Conservation (phyloP, 2,888 invertebrate genomes). For the Matsumyia berberina region DNA sequence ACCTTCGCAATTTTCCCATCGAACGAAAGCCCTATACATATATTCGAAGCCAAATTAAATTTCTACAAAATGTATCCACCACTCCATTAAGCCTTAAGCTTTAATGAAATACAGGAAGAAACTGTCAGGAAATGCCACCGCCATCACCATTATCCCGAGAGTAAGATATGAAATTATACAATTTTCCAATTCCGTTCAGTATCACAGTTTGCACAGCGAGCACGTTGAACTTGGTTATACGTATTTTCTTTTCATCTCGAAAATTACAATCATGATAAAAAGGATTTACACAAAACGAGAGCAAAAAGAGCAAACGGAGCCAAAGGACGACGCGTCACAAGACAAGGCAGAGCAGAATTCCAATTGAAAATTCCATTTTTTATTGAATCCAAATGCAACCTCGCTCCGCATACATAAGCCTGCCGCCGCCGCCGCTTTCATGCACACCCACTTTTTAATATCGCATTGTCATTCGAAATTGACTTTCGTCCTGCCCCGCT, state of each 20-base stretch:
- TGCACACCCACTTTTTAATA: conserved; percentile 66
- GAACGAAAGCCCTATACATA: no score
- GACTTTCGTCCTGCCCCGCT: conserved; percentile 44
- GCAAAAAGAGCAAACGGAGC: conserved; percentile 1
- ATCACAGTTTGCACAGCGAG: conserved; percentile 5
- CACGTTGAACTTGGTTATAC: conserved; percentile 35
- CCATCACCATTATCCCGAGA: neutral
- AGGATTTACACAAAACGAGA: conserved; percentile 25
- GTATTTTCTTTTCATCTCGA: conserved; percentile 54
- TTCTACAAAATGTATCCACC: neutral
- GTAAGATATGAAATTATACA: conserved; percentile 17
- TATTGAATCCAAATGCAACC: conserved; percentile 70
- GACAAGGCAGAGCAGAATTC: conserved; percentile 45
- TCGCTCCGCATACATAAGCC: conserved; percentile 8
- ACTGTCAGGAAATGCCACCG: neutral
- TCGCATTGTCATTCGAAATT: conserved; percentile 74
- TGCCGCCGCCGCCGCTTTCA: conserved; percentile 15
- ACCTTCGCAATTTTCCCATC: no score
- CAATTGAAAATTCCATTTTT: conserved; percentile 71
- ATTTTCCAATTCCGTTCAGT: conserved; percentile 24
- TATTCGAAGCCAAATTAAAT: neutral
- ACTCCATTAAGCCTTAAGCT: neutral
- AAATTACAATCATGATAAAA: conserved; percentile 29
- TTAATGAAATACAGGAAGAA: conserved; percentile 9
- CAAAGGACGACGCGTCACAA: conserved; percentile 20